Base-by-base conservation (phyloP, 2,888 invertebrate genomes). In the Athrips mouffetella region DNA sequence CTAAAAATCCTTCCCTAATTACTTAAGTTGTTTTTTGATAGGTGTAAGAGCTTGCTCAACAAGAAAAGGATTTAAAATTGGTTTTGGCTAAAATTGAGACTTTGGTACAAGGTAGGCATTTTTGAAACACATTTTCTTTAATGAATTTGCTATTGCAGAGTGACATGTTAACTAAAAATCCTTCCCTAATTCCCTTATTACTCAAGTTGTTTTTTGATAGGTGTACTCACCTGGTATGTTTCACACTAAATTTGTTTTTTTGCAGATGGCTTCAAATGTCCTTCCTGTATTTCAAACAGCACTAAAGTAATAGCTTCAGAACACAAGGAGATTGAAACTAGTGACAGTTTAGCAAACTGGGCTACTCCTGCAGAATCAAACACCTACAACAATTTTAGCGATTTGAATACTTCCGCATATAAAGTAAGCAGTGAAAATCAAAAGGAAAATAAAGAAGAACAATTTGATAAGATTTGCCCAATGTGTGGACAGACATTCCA, bases 401-500 rank as follows among this genome's bases (percentile, higher is more conserved):
- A 80, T 64, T 61, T 70, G 49, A 83, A 68, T 66, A 77, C 67
- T 60, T 82, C 59, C 49, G 65, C 68, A 5, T 76, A 67, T 49
- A 81, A 73, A 51, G 79, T 73, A 57, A 73, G 62, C 57, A 63
- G 60, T 48, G 76, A 76, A 47, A 59, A 54, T 52, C 70, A 69
- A 18, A 70, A 60, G 40, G 67, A 71, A 21, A 48, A 37, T 11
- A 54, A 55, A 40, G 67, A 66, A 45, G 74, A 76, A 41, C 59
- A 64, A 13, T 75, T 70, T 57, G 84, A 89, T 58, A 92, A 91
- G 73, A 91, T 93, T 45, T 95, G 95, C 63, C 95, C 95, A 0
- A 90, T 95, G 82, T 95, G 95, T 76, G 92, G 91, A 7, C 87
- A 89, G 70, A 81, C 85, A 55, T 95, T 92, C 66, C 80, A 81